phyloP scores from a whole-genome alignment of 2,113 vertebrate genomes.

The Proteles cristata region DNA sequence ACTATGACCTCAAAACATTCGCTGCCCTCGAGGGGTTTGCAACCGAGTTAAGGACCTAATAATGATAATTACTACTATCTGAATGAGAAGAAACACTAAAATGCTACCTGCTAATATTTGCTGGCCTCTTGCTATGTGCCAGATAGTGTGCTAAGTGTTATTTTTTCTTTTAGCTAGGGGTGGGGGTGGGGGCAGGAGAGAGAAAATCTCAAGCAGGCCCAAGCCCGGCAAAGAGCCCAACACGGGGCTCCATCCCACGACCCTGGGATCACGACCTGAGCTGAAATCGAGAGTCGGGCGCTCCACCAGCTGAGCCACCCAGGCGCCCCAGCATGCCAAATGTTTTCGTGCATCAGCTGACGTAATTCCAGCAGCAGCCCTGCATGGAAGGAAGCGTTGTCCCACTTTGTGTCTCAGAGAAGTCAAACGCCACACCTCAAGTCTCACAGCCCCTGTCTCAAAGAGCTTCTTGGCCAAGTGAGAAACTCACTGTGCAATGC shows the following conservation, averaged over 20 bases:
- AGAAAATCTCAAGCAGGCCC: too few relatives aligned
- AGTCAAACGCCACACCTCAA: not conserved
- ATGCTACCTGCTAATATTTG: not conserved
- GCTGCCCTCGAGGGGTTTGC: not conserved
- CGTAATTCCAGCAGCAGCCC: not conserved
- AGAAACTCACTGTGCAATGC: not conserved
- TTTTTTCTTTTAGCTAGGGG: too few relatives aligned
- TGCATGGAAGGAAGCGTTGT: not conserved
- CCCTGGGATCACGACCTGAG: too few relatives aligned
- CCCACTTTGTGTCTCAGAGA: not conserved
- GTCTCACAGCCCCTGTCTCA: not conserved
- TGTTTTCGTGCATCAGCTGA: not conserved
- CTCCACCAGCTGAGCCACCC: too few relatives aligned
- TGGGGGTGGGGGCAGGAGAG: too few relatives aligned
- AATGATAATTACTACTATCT: not conserved
- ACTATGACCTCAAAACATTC: not conserved
- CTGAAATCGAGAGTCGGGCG: too few relatives aligned
- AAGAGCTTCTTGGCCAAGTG: not conserved
- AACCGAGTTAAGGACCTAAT: not conserved
- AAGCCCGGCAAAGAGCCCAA: too few relatives aligned
- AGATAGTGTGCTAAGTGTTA: too few relatives aligned
- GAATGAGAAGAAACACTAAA: not conserved
- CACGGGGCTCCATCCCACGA: too few relatives aligned
- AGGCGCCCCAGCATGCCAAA: not conserved
- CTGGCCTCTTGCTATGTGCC: not conserved